Base-by-base conservation (phyloP, 2,113 vertebrate species). In the Chloropsis cyanopogon region DNA sequence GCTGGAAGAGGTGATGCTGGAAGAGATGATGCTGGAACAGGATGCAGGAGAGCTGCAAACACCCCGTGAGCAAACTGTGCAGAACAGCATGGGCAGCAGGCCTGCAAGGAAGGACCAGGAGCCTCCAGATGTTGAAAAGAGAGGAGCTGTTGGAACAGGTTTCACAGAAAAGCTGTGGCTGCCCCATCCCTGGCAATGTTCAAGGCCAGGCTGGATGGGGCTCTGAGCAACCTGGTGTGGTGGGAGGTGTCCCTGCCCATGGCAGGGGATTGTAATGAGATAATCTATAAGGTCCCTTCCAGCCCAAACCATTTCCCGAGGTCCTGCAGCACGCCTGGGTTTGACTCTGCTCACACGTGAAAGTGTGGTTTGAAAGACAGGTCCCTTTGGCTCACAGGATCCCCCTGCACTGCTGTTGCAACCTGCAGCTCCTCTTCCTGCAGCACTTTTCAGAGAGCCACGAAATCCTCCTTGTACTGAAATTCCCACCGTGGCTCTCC, bases 321-420 rank as follows among this genome's bases (percentile, higher is more conserved):
- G 9, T 59, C 35, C 33, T 4, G 18, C 18, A 59, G 39, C 21
- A 50, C 2, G 1, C 4, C 14, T 8, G 41, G n/a, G 10, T 59
- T 66, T 75, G 35, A 15, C 12, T 52, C 22, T 28, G 59, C 42
- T 83, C 23, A 70, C 47, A 35, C 0, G 0, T 9, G 25, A 66
- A 88, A 84, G 4, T 6, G 0, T 14, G 6, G 12, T 44, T 72
- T 89, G 44, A 33, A 39, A 46, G 12, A 66, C 66, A 19, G 8
- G 21, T 18, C 14, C 22, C 29, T 21, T 46, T 42, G 39, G 9
- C 22, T 7, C 1, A 2, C 12, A 42, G 39, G 10, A 37, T 26
- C 1, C 6, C 8, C 18, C 29, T 31, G 3, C 15, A 19, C 12
- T 60, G 8, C 4, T 25, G 12, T 4, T 7, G 1, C 2, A 3